Percentiles rank a stretch among this genome's conserved stretches.
phyloP scores from a whole-genome alignment of 2,797 vertebrate species.

The Antrozous pallidus region DNA sequence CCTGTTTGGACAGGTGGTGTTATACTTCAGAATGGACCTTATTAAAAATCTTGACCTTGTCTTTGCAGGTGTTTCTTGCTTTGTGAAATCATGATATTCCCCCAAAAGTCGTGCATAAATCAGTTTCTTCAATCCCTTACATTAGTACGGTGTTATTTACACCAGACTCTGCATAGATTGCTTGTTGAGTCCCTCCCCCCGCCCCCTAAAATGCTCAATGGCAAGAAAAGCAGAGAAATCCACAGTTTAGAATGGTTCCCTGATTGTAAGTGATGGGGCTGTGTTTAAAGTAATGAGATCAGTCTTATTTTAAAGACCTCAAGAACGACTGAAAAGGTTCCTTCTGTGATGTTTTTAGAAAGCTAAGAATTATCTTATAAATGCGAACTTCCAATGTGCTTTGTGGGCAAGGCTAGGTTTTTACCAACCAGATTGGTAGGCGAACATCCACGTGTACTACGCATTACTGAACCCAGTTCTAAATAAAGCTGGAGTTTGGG shows the following conservation, averaged over 20 bases:
- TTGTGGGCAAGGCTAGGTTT: neutral
- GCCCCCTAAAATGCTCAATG: neutral
- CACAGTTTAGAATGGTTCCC: neutral
- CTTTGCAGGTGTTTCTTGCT: neutral
- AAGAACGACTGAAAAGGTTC: neutral
- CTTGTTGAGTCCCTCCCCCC: too few species aligned
- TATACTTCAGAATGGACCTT: neutral
- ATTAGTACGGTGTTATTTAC: neutral
- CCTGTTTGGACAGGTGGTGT: neutral
- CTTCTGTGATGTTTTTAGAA: neutral
- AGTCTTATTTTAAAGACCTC: neutral
- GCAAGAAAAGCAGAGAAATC: neutral
- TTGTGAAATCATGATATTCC: neutral
- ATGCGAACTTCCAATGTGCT: neutral
- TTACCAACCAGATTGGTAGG: neutral
- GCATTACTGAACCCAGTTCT: conserved; percentile 48
- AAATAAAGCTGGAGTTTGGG: conserved; percentile 54
- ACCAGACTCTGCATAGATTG: neutral
- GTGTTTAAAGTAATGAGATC: neutral
- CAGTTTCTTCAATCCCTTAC: neutral
- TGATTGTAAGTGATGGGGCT: neutral
- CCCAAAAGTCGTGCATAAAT: neutral
- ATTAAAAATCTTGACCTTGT: neutral
- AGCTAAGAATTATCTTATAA: neutral
- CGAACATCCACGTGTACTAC: neutral